These are phyloP conservation scores for human (Homo sapiens) DNA, from an alignment of 2,113 vertebrate genomes.

Conservation along the genomic window GRCh38 chr6:118509501-118510000, in stretches of 20 bases:
- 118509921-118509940: background rate
- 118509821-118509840: background rate
- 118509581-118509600: background rate
- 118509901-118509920: background rate
- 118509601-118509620: constrained; percentile 10
- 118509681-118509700: background rate
- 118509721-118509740: background rate
- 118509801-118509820: background rate
- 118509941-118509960: background rate
- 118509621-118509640: background rate
- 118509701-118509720: background rate
- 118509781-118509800: background rate
- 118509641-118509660: background rate
- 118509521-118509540: background rate
- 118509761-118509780: background rate
- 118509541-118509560: background rate
- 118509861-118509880: background rate
- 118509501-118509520: background rate
- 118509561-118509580: background rate
- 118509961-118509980: background rate
- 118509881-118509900: background rate
- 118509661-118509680: constrained; percentile 42
- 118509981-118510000: background rate
- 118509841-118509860: background rate
- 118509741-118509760: background rate